Conservation (phyloP, 1,140 invertebrate genomes). For the Anagrus nilaparvatae region DNA sequence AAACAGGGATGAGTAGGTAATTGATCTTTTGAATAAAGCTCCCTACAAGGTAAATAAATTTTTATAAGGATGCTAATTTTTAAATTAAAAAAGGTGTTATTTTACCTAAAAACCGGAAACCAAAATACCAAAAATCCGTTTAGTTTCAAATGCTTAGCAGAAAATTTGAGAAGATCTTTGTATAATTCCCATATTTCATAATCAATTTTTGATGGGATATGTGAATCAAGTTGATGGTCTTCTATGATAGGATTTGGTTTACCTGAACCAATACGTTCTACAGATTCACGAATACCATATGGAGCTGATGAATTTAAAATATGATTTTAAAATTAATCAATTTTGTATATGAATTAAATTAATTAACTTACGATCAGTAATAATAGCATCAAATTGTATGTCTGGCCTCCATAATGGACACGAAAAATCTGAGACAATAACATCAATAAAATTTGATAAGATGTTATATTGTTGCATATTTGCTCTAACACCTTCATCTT, state of each 20-base stretch:
- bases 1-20: slow-evolving; percentile 75
- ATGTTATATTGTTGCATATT: slow-evolving; percentile 84
- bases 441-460: slow-evolving; percentile 69
- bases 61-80: slow-evolving; percentile 12
- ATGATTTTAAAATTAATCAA: slow-evolving; percentile 17
- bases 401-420: slow-evolving; percentile 63
- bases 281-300: slow-evolving; percentile 88
- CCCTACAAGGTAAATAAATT: slow-evolving; percentile 39
- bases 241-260: slow-evolving; percentile 50
- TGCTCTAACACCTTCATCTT: slow-evolving; percentile 73
- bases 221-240: slow-evolving; percentile 50
- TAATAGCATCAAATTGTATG: slow-evolving; percentile 72
- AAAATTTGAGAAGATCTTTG: slow-evolving; percentile 73
- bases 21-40: slow-evolving; percentile 61
- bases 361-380: slow-evolving; percentile 82
- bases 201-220: slow-evolving; percentile 79
- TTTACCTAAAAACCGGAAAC: slow-evolving; percentile 76
- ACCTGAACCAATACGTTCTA: slow-evolving; percentile 69
- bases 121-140: slow-evolving; percentile 80
- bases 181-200: slow-evolving; percentile 75
- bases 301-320: slow-evolving; percentile 59
- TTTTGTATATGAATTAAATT: slow-evolving; percentile 13
- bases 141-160: slow-evolving; percentile 62
- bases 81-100: slow-evolving; percentile 5
- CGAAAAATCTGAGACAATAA: slow-evolving; percentile 83